Conservation (phyloP, 2,888 invertebrate species). For the Diplazon laetatorius region DNA sequence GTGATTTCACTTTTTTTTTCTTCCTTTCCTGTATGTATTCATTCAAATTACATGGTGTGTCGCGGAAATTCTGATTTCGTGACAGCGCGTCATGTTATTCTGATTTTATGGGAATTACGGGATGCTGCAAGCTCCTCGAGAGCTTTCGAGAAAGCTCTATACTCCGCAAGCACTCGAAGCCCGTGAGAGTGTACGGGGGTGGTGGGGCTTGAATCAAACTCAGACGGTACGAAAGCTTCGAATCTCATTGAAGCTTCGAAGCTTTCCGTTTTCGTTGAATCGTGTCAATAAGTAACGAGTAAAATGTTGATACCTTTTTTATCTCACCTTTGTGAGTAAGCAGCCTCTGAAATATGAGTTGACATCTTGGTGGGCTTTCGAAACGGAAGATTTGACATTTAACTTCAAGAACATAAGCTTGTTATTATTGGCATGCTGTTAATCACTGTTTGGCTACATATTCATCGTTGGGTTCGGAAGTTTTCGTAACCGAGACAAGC, state of each 20-base stretch:
- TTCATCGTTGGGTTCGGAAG: not conserved
- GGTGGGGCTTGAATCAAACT: no score
- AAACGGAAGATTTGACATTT: no score
- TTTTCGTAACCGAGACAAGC: constrained; percentile 1
- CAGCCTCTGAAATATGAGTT: no score
- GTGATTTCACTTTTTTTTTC: not conserved
- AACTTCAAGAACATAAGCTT: no score
- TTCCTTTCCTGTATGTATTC: not conserved
- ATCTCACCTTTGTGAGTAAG: no score
- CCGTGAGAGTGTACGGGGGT: not conserved
- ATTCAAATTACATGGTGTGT: not conserved
- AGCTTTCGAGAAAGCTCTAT: constrained; percentile 2
- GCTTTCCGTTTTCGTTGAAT: no score
- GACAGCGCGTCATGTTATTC: not conserved
- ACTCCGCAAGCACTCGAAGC: not conserved
- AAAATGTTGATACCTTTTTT: no score
- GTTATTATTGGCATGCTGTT: no score
- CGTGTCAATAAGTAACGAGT: no score
- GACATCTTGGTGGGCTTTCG: no score
- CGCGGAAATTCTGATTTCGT: not conserved
- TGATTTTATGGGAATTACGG: constrained; percentile 4
- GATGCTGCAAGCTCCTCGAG: not conserved
- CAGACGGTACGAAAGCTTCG: no score
- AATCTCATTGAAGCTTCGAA: no score
- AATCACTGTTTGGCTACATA: not conserved